Base-by-base conservation (phyloP, 2,797 vertebrate species). In the Oryzias dopingdopingensis region DNA sequence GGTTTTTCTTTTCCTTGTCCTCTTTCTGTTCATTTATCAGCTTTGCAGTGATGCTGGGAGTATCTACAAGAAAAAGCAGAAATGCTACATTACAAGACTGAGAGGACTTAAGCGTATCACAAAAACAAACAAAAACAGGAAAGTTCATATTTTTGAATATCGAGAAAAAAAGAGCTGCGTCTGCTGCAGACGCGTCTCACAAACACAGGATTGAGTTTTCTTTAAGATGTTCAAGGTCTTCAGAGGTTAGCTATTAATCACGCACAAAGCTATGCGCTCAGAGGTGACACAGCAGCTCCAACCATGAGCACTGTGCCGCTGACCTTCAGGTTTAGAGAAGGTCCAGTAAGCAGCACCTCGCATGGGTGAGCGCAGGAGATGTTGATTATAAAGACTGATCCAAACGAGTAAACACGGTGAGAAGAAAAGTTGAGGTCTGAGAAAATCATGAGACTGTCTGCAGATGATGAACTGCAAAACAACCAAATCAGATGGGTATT, bases 1-100 rank as follows among this genome's bases (percentile, higher is more conserved):
- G 97, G 76, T 98, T 98, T 90, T 97, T 99, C 89, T 99, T 99
- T 86, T 99, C 97, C 82, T 98, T 99, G 85, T 99, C 97, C 81
- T 99, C 97, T 70, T 99, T 98, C 82, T 98, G 96, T 77, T 98
- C 97, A 65, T 92, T 98, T 86, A 99, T 97, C 80, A 99, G 88
- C 81, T 99, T 99, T 76, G 97, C 97, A 59, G 97, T 99, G 66
- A 99, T 99, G 86, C 97, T 98, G 16, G 97, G 97, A 3, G 97
- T 99, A 91, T 99, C 97, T 99, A 81, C n/a, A 37, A 17, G 43
- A 0, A 44, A 57, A 0, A 51, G 2, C 16, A 18, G 40, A 58
- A 12, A 22, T 37, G 32, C 10, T 12, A 37, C 32, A 37, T 12
- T 3, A 13, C 10, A 13, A 37, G 32, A 37, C 32, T 37, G 32